phyloP scores from a whole-genome alignment of 2,797 vertebrate genomes.

The Gymnodraco acuticeps region DNA sequence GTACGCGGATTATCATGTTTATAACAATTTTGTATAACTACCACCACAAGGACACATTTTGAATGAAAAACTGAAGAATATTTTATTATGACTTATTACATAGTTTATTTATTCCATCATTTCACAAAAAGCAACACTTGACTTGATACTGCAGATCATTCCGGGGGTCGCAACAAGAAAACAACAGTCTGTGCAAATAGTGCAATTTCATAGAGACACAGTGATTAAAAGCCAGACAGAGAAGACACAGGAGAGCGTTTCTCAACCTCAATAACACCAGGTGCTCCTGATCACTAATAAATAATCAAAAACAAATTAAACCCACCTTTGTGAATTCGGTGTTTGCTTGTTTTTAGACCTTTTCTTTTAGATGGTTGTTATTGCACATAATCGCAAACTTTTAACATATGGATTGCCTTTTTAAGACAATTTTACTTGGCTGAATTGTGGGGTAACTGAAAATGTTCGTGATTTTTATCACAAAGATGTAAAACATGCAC shows the following conservation, averaged over 20 bases:
- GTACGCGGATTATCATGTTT: background rate
- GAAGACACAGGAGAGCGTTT: conserved; percentile 8
- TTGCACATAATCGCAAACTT: background rate
- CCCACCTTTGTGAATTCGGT: background rate
- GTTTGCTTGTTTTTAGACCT: background rate
- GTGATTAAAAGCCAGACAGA: conserved; percentile 18
- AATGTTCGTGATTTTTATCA: background rate
- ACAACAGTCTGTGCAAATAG: conserved; percentile 74
- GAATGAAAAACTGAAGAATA: background rate
- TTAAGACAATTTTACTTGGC: background rate
- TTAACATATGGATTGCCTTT: background rate
- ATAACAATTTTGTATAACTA: background rate
- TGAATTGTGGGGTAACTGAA: background rate
- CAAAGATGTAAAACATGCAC: conserved; percentile 9
- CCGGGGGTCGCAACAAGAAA: conserved; percentile 10
- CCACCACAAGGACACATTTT: background rate
- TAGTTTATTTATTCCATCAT: conserved; percentile 53
- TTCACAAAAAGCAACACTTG: conserved; percentile 51
- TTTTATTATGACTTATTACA: conserved; percentile 10
- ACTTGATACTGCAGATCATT: conserved; percentile 27
- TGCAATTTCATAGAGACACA: conserved; percentile 66
- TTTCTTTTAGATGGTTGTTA: background rate
- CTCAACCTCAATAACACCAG: background rate
- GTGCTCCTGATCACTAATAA: background rate
- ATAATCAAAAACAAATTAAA: too few species aligned